Evolutionary conservation across 2,888 invertebrate species (phyloP).

Genomic region (Meiosimyza platycephala): DNA sequence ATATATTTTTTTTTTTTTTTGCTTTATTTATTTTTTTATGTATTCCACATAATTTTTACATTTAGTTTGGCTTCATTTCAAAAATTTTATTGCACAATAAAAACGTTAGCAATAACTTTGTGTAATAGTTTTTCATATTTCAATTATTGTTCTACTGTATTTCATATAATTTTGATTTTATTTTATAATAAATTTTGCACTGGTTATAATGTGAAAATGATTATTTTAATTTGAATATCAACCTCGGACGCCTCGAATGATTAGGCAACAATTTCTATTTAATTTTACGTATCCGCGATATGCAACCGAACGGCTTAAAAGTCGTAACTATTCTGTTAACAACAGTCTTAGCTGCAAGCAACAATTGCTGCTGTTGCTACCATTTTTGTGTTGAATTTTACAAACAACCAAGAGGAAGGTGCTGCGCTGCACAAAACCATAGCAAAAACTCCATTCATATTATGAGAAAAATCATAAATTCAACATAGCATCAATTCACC

Average conservation of each 20-base stretch:
- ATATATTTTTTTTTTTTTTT: no score
- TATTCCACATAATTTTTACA: no score
- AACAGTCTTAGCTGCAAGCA: slow-evolving; percentile 44
- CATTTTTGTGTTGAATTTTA: not conserved
- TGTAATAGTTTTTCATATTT: not conserved
- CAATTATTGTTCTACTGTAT: not conserved
- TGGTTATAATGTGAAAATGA: not conserved
- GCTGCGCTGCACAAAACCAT: not conserved
- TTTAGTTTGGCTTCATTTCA: not conserved
- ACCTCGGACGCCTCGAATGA: slow-evolving; percentile 42
- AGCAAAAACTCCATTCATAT: not conserved
- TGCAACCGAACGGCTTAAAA: slow-evolving; percentile 51
- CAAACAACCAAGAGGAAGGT: not conserved
- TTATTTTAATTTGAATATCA: slow-evolving; percentile 21
- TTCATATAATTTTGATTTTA: not conserved
- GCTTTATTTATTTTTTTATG: no score
- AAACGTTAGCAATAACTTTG: not conserved
- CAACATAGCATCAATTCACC: slow-evolving; percentile 5
- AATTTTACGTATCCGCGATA: slow-evolving; percentile 36
- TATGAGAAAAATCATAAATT: not conserved
- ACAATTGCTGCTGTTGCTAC: slow-evolving; percentile 29
- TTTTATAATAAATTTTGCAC: not conserved
- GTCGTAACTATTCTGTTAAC: slow-evolving; percentile 52
- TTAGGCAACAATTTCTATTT: slow-evolving; percentile 41
- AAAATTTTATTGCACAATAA: slow-evolving; percentile 1